Conservation (phyloP, 1,140 invertebrate species). For the Trachymyrmex septentrionalis region DNA sequence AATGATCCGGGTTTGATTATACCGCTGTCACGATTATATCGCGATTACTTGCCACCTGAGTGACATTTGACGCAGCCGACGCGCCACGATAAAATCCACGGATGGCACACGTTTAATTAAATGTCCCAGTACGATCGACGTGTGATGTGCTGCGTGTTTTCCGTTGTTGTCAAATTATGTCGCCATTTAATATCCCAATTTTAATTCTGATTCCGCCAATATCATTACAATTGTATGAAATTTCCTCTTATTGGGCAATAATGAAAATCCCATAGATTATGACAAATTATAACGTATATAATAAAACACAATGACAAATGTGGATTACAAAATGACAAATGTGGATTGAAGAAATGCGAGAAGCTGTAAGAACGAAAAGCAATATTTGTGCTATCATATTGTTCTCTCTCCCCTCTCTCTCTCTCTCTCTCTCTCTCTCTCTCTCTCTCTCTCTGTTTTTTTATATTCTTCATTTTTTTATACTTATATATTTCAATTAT, state of each 20-base stretch:
- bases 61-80: conserved; percentile 49
- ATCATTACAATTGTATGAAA: conserved; percentile 1
- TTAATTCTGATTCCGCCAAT: conserved; percentile 26
- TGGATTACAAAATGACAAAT: conserved; percentile 17
- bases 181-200: conserved; percentile 49
- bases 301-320: conserved; percentile 16
- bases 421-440: too few species aligned
- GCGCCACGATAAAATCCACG: conserved; percentile 35
- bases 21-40: conserved; percentile 55
- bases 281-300: conserved; percentile 48
- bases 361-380: neutral
- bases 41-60: conserved; percentile 59
- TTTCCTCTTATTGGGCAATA: conserved; percentile 8
- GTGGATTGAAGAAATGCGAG: neutral
- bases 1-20: conserved; percentile 58
- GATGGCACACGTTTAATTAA: conserved; percentile 52
- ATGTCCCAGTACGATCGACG: conserved; percentile 42
- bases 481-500: neutral
- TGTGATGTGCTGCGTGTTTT: conserved; percentile 27
- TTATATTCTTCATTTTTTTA: neutral
- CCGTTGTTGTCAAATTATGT: conserved; percentile 56
- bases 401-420: too few species aligned
- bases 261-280: conserved; percentile 38
- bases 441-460: neutral
- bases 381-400: neutral